A percentile compares a stretch with the other conserved stretches of the same genome.
Conservation (phyloP, 2,888 invertebrate species). For the Leuctra nigra region DNA sequence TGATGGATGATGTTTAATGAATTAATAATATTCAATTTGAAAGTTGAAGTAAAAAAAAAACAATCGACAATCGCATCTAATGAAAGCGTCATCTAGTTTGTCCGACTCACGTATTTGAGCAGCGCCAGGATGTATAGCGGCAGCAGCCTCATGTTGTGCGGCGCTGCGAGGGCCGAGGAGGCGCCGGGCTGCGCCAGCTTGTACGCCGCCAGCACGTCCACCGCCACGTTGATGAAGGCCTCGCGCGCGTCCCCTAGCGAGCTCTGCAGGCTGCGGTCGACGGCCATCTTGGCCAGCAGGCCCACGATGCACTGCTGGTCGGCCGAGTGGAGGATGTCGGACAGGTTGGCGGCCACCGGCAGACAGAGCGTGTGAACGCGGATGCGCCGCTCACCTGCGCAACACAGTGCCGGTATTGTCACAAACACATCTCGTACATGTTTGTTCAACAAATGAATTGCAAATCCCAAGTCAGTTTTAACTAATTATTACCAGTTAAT, state of each 20-base stretch:
- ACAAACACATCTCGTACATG: no score
- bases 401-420: no score
- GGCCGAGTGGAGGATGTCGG: slow-evolving; percentile 81
- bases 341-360: slow-evolving; percentile 77
- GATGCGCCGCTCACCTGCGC: slow-evolving; percentile 83
- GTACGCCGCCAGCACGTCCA: slow-evolving; percentile 79
- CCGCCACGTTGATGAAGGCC: slow-evolving; percentile 90
- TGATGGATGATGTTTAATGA: no score
- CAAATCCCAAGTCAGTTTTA: no score
- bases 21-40: no score
- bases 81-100: no score
- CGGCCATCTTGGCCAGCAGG: slow-evolving; percentile 94
- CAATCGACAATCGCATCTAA: no score
- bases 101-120: slow-evolving; percentile 67
- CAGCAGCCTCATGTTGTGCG: slow-evolving; percentile 69
- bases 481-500: no score
- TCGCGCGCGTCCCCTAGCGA: slow-evolving; percentile 91
- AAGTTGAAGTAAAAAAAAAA: no score
- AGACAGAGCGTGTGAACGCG: slow-evolving; percentile 95
- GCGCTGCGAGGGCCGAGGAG: slow-evolving; percentile 62
- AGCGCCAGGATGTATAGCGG: slow-evolving; percentile 85
- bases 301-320: slow-evolving; percentile 93
- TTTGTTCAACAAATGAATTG: no score
- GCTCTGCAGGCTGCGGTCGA: slow-evolving; percentile 80
- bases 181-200: slow-evolving; percentile 52